A percentile compares a stretch with the other conserved stretches of the same genome.
phyloP scores from a whole-genome alignment of 2,113 vertebrate genomes.

The Laticauda laticaudata region DNA sequence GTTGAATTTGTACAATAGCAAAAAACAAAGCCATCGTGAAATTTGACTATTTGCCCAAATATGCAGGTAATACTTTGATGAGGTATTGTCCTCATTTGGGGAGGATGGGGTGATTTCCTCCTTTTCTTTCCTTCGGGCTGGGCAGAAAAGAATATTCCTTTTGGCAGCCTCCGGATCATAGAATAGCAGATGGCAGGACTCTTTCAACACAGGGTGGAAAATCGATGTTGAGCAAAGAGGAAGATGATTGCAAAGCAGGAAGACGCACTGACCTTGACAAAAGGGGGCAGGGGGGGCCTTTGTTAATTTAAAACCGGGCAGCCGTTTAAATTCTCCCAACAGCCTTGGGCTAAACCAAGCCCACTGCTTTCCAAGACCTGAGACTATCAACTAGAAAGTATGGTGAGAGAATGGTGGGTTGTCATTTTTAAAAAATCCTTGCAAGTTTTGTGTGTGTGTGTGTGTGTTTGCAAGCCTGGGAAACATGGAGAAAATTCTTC shows the following conservation, averaged over 20 bases:
- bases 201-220: background rate
- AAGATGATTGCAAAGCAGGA: background rate
- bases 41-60: background rate
- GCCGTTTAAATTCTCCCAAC: background rate
- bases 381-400: slow-evolving; percentile 35
- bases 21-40: background rate
- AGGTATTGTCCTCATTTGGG: background rate
- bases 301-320: slow-evolving; percentile 45
- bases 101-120: background rate
- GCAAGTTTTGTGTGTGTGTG: slow-evolving; percentile 17
- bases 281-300: background rate
- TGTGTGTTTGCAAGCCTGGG: slow-evolving; percentile 51
- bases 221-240: slow-evolving; percentile 5
- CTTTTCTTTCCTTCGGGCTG: background rate
- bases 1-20: background rate
- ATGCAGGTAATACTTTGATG: background rate
- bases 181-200: background rate
- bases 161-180: background rate
- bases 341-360: background rate
- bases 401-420: slow-evolving; percentile 34
- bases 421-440: slow-evolving; percentile 14
- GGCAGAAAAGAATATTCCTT: slow-evolving; percentile 4
- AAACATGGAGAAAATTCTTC: slow-evolving; percentile 60
- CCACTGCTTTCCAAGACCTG: slow-evolving; percentile 36
- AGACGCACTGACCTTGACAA: slow-evolving; percentile 55